Base-by-base conservation (phyloP, 2,888 invertebrate species). In the Heteromyza rotundicornis region DNA sequence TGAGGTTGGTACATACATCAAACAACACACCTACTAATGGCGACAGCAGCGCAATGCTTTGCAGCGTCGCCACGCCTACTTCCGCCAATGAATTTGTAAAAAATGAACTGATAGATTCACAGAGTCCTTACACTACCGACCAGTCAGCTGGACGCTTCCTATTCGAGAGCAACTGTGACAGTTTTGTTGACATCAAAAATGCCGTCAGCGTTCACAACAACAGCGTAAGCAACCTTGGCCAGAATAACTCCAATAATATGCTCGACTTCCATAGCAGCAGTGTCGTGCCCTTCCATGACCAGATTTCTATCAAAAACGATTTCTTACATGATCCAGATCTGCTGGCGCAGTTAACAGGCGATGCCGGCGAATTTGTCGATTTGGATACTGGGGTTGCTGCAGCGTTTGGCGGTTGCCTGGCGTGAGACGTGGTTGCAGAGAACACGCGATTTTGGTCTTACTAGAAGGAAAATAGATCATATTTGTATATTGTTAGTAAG, bases 121-220 rank as follows among this genome's bases (percentile, higher is more conserved):
- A 81, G 66, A 82, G 82, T 60, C 83, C 83, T 19, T 83, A 83
- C 52, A 83, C 83, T 52, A 82, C 82, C 3, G 82, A 80, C 32
- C 72, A 83, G 59, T 82, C 82, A 62, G 82, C 83, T n/a, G 81
- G 83, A 67, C 77, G 82, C 10, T 83, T 83, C 64, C 72, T 83
- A 22, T 83, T 82, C 66, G 83, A 83, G 70, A 76, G 73, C 20
- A 78, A 74, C 66, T 70, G 76, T 67, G 82, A 82, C 44, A 77
- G 74, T 24, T 80, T 74, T 58, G 77, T 81, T 22, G 83, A 83
- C 52, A 79, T 79, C 54, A 82, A 82, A 67, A 81, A 82, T 64
- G 80, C 78, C 10, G 78, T 79, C 2, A 79, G 74, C 63, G 75
- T 79, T 44, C 70, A 67, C 27, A 71, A 68, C 58, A 67, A 65